Evolutionary conservation across 2,888 invertebrate genomes (phyloP), one percentile per base, ranked within the genome.

Genomic region (Tetranychus piercei): DNA sequence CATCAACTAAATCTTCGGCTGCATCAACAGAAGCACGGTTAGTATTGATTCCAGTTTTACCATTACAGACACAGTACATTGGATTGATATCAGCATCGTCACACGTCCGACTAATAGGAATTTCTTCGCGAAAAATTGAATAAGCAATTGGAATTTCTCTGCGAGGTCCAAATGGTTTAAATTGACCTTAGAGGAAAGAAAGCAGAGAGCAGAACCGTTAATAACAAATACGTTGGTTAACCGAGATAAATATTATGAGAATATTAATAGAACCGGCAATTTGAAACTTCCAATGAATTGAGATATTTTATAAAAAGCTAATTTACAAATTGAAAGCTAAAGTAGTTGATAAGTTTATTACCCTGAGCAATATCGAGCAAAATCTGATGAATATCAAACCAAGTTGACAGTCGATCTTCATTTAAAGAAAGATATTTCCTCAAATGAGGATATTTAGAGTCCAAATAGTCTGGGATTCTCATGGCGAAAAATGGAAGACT

Each of bases 401-500:
- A 76, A 20, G 75, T 75, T 4, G 67, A 66, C 55, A 76, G 43
- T 20, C 64, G 45, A 22, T 71, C 67, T 69, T 74, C 72, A 70
- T 76, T 76, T 5, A 71, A n/a, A 43, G 71, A 20, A 15, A 76
- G 71, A 69, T 44, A 70, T 65, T 74, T 34, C n/a, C 72, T 22
- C 15, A 76, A 22, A 73, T 72, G 20, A n/a, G 75, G 76, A 72
- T 22, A 72, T 65, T 67, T 45, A 34, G 23, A 23, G 44, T 65
- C 22, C 69, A 76, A 22, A 44, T 18, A 20, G 20, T 75, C 70
- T 2, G 76, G 76, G 15, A 76, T 64, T 23, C 73, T 71, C 1
- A 83, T 75, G 55, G 80, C 80, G 76, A 82, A 77, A 71, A 82
- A 80, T 1, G 83, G 83, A 72, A 82, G 79, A 44, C 83, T 77